Conservation (phyloP, 2,888 invertebrate genomes). For the Lumbricus terrestris region DNA sequence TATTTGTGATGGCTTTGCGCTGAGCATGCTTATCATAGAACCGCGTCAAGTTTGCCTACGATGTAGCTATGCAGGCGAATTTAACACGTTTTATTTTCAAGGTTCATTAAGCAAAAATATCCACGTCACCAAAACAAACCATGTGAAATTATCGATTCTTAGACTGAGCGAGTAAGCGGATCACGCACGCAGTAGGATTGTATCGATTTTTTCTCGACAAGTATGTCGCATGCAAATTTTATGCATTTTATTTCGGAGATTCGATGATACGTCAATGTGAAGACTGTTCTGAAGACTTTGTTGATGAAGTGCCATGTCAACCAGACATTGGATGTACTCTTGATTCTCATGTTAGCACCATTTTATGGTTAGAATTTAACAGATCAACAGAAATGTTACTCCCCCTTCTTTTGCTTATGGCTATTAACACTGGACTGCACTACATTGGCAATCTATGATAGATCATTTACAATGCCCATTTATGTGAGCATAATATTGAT, state of each 20-base stretch:
- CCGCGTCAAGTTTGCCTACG: background rate
- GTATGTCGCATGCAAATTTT: background rate
- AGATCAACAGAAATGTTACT: background rate
- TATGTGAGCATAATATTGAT: background rate
- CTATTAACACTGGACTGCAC: background rate
- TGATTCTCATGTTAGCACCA: background rate
- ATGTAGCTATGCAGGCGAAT: background rate
- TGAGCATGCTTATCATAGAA: background rate
- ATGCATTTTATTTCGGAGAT: background rate
- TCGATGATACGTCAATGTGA: background rate
- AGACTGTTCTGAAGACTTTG: background rate
- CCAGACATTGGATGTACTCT: background rate
- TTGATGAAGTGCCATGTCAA: background rate
- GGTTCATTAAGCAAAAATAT: background rate
- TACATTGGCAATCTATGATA: background rate
- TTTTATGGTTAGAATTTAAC: background rate
- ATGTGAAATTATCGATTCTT: background rate
- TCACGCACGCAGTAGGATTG: background rate
- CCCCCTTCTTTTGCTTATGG: background rate
- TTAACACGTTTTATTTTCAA: background rate
- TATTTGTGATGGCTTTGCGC: background rate
- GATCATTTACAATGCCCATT: background rate
- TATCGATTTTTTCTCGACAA: background rate
- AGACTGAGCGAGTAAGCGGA: too few relatives aligned
- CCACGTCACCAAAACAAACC: background rate